phyloP scores from a whole-genome alignment of 64 coral and sea anemone species.

The Stichodactyla helianthus region DNA sequence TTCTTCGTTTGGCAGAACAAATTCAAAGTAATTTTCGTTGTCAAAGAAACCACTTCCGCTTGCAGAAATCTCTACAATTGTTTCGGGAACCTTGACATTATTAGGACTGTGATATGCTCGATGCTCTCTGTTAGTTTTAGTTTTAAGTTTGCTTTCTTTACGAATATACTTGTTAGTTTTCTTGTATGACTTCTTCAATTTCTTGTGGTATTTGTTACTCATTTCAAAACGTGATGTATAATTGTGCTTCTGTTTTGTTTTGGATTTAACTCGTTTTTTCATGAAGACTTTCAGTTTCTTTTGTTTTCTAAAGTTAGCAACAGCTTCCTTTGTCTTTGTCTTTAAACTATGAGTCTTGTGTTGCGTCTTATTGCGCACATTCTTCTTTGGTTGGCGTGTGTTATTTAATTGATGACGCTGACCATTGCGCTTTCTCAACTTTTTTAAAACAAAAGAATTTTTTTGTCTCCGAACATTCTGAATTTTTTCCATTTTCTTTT shows the following conservation, averaged over 20 bases:
- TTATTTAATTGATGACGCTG: too few species aligned
- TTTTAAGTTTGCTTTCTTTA: background rate
- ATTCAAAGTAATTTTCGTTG: background rate
- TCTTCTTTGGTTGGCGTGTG: too few species aligned
- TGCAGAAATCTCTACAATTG: background rate
- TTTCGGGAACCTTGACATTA: background rate
- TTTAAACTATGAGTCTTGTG: too few species aligned
- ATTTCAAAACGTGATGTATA: background rate
- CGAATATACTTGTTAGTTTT: background rate
- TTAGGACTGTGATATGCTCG: background rate
- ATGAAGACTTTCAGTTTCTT: background rate
- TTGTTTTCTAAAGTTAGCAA: background rate
- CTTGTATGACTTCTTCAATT: background rate
- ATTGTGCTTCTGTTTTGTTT: background rate
- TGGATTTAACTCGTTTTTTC: background rate
- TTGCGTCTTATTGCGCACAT: too few species aligned
- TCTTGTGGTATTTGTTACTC: background rate
- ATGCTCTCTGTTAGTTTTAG: background rate
- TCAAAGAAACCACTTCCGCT: background rate
- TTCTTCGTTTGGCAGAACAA: background rate
- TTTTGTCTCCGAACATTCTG: background rate
- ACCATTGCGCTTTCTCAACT: background rate
- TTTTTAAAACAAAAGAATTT: background rate
- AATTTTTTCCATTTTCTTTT: background rate
- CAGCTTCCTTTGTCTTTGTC: background rate